These are phyloP conservation scores for Sisor rabdophorus DNA, from an alignment of 2,113 vertebrate genomes.

Conservation along the genomic window DNA sequence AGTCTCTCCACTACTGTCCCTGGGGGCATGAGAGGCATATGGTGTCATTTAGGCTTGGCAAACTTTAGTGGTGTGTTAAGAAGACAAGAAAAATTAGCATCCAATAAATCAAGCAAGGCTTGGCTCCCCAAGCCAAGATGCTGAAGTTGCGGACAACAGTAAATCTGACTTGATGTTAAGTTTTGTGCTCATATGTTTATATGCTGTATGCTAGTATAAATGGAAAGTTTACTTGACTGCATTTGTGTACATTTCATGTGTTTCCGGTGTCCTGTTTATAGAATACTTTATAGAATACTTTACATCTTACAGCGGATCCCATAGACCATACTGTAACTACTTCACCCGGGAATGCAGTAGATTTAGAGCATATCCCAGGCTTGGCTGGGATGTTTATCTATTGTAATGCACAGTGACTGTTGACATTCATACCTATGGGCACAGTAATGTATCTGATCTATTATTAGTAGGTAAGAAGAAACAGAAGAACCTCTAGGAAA, in stretches of 20 bases:
- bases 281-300: not conserved
- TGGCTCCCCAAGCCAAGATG: constrained; percentile 35
- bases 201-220: not conserved
- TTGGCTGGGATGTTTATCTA: not conserved
- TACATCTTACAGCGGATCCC: not conserved
- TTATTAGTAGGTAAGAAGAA: not conserved
- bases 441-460: not conserved
- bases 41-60: constrained; percentile 62
- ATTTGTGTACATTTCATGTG: not conserved
- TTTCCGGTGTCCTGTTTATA: too few species aligned
- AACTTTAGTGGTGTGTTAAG: constrained; percentile 60
- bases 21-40: constrained; percentile 55
- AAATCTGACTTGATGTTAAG: constrained; percentile 52
- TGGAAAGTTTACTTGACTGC: not conserved
- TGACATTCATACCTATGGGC: not conserved
- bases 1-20: constrained; percentile 41
- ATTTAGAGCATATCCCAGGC: not conserved
- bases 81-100: constrained; percentile 60
- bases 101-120: constrained; percentile 58
- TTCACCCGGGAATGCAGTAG: not conserved
- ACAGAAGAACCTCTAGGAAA: not conserved
- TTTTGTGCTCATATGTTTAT: constrained; percentile 24
- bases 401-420: not conserved
- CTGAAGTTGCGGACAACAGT: constrained; percentile 49
- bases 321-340: not conserved